Conservation (phyloP, 1,140 invertebrate genomes). For the Hyposmocoma kahamanoa region DNA sequence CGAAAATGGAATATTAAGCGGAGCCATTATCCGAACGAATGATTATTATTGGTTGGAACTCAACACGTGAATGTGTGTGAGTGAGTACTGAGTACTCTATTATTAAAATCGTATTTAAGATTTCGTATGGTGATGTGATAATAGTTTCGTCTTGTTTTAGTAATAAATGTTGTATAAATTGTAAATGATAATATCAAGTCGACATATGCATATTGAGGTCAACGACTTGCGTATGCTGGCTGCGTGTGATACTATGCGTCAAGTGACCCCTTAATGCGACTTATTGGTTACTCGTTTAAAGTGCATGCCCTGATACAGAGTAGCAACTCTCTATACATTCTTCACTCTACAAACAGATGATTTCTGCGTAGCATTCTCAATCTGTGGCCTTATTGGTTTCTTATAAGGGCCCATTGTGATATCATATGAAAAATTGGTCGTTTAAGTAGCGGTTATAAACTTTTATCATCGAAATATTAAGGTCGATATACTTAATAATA, state of each 20-base stretch:
- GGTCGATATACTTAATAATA: conserved; percentile 13
- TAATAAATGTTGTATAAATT: neutral
- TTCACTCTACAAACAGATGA: neutral
- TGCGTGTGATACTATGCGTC: conserved; percentile 53
- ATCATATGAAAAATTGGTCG: conserved; percentile 32
- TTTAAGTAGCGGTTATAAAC: conserved; percentile 23
- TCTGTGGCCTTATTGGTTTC: conserved; percentile 23
- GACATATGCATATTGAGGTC: conserved; percentile 58
- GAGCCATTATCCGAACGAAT: conserved; percentile 64
- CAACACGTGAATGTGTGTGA: conserved; percentile 1
- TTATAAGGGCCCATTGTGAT: conserved; percentile 38
- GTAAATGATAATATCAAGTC: conserved; percentile 39
- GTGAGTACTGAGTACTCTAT: conserved; percentile 30
- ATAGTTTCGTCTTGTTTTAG: conserved; percentile 1
- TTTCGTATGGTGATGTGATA: neutral
- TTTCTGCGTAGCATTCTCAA: neutral
- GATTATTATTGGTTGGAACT: conserved; percentile 45
- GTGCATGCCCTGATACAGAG: conserved; percentile 34
- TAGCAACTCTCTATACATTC: conserved; percentile 7
- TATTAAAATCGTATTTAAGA: conserved; percentile 48
- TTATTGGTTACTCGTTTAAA: conserved; percentile 67
- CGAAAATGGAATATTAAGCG: conserved; percentile 71
- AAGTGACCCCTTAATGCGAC: conserved; percentile 66
- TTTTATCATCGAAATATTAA: conserved; percentile 27
- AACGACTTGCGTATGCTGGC: conserved; percentile 58